These are phyloP conservation scores for Euplexia lucipara DNA, from an alignment of 2,888 invertebrate genomes.

Conservation along the genomic window DNA sequence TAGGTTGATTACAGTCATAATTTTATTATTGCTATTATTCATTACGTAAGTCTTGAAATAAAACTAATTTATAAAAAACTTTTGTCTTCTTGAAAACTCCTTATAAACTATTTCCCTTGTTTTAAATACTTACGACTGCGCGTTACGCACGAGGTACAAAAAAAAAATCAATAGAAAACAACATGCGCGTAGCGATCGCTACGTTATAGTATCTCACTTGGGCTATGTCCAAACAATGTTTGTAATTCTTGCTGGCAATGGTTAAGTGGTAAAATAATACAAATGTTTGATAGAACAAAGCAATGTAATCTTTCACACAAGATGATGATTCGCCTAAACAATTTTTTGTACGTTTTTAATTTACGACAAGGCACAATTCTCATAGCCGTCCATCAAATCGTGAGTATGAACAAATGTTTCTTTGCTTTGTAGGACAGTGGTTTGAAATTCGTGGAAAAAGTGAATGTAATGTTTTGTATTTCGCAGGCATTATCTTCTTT, in stretches of 20 bases:
- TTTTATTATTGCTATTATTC: constrained; percentile 82
- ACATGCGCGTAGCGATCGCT: constrained; percentile 78
- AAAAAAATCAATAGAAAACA: constrained; percentile 81
- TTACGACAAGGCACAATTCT: constrained; percentile 89
- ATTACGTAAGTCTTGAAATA: constrained; percentile 89
- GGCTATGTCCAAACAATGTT: constrained; percentile 79
- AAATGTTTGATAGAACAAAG: constrained; percentile 86
- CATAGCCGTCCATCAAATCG: constrained; percentile 90
- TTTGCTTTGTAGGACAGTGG: constrained; percentile 2
- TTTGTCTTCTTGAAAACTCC: constrained; percentile 48
- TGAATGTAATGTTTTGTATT: constrained; percentile 19
- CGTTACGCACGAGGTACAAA: constrained; percentile 68
- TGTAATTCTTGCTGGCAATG: constrained; percentile 72
- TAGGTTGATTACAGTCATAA: constrained; percentile 88
- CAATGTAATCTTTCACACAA: constrained; percentile 85
- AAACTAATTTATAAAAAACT: constrained; percentile 87
- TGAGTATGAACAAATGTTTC: constrained; percentile 76
- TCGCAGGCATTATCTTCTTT: constrained; percentile 87
- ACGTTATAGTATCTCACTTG: constrained; percentile 55
- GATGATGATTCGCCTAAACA: constrained; percentile 86
- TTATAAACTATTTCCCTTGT: constrained; percentile 1
- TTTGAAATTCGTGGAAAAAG: constrained; percentile 2
- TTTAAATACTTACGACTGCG: constrained; percentile 68
- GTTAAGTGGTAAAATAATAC: constrained; percentile 74
- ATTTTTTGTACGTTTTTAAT: constrained; percentile 89